Evolutionary conservation across 2,113 vertebrate genomes (phyloP), one percentile per base, ranked within the genome.

Genomic region (Ptychochromis oligacanthus): DNA sequence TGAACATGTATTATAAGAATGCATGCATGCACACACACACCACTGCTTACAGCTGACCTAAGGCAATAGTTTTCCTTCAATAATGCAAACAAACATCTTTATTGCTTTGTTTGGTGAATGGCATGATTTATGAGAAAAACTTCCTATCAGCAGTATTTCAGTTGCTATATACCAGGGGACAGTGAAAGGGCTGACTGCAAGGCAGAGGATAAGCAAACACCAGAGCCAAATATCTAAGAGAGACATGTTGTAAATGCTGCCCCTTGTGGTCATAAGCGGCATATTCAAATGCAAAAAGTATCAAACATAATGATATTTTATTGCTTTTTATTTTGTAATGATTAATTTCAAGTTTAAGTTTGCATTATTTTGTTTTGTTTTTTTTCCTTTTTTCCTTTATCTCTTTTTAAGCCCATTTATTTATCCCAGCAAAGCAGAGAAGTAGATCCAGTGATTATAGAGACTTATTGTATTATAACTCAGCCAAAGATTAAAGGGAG

Each of bases 111-210:
- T 94, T 89, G 87, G 95, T 94, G 96, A 95, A 96, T 92, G 90
- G 91, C 78, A 96, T 97, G 97, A 98, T 98, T 98, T 97, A 97
- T 97, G 95, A 93, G 94, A 92, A 94, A 97, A 95, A 96, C 94
- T 87, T 95, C 96, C 40, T 84, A 97, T 96, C 96, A 96, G 96
- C 95, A 94, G 95, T 97, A 96, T 97, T 98, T 97, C 95, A 95
- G 92, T 89, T 94, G 94, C 93, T 18, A 67, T 88, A 88, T 87
- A 88, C 86, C 86, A 91, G 85, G 86, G 89, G 87, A 91, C 89
- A 88, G 85, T 80, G 85, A 92, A 91, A 88, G 74, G 84, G 86
- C 90, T 92, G 90, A 91, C 87, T 88, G 43, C 36, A 67, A 80
- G 62, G 78, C 67, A 82, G 81, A 75, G 77, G 77, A 82, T 67